phyloP scores from a whole-genome alignment of 2,888 invertebrate species.

The Ichneumoninae sp. region DNA sequence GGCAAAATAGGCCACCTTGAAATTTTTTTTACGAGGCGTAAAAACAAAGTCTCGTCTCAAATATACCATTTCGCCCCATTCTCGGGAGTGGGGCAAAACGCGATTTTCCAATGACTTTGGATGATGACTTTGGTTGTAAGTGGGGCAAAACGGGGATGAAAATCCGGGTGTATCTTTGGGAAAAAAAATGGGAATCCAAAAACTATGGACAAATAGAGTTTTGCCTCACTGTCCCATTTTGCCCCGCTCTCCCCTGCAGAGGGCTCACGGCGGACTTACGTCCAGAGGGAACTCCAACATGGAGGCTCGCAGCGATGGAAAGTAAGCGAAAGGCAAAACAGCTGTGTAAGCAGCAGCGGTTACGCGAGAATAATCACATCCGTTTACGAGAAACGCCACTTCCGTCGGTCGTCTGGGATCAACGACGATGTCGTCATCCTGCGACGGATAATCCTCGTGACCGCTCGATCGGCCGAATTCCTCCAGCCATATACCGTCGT shows the following conservation, averaged over 20 bases:
- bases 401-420: conserved; percentile 75
- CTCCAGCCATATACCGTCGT: conserved; percentile 81
- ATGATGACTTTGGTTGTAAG: not conserved
- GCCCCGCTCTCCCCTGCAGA: too few relatives aligned
- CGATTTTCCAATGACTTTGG: too few relatives aligned
- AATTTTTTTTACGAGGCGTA: too few relatives aligned
- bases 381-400: conserved; percentile 82
- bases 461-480: conserved; percentile 78
- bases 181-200: too few relatives aligned
- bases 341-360: conserved; percentile 90
- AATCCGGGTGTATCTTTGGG: too few relatives aligned
- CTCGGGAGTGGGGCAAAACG: too few relatives aligned
- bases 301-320: conserved; percentile 89
- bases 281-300: conserved; percentile 92
- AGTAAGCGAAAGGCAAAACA: conserved; percentile 90
- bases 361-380: conserved; percentile 80
- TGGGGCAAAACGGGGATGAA: not conserved
- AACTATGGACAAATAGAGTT: too few relatives aligned
- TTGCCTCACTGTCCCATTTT: too few relatives aligned
- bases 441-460: conserved; percentile 74
- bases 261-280: conserved; percentile 85
- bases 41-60: too few relatives aligned
- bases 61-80: too few relatives aligned
- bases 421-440: conserved; percentile 69
- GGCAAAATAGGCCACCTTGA: too few relatives aligned